phyloP scores from a whole-genome alignment of 1,140 invertebrate genomes.

The Cherax quadricarinatus region DNA sequence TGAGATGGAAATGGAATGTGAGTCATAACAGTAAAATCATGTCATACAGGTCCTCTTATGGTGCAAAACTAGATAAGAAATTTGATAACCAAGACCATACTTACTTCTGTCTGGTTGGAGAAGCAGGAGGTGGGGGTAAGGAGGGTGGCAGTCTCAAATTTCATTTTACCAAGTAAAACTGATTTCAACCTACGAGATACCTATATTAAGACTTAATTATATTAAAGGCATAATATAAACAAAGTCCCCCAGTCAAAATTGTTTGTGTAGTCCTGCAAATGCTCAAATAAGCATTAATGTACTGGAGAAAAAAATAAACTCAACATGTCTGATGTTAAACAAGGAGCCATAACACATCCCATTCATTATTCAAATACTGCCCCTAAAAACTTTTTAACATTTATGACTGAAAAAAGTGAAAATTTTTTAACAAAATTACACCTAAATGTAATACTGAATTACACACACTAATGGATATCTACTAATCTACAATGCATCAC shows the following conservation, averaged over 20 bases:
- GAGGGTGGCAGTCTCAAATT: no score
- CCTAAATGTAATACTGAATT: neutral
- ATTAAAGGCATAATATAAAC: neutral
- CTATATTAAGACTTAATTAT: neutral
- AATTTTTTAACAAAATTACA: neutral
- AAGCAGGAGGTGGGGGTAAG: no score
- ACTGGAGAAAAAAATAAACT: neutral
- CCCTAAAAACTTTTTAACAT: neutral
- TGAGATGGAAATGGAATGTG: conserved; percentile 38
- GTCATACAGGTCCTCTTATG: neutral
- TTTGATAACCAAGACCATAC: neutral
- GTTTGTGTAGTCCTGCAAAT: neutral
- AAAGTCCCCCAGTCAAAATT: neutral
- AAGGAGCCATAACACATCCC: neutral
- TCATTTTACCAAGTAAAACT: no score
- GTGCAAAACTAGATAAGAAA: neutral
- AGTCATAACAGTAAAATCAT: conserved; percentile 35
- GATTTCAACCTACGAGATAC: no score
- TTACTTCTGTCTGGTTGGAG: neutral
- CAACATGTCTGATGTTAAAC: neutral
- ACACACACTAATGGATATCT: neutral
- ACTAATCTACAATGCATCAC: neutral
- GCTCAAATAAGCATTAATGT: neutral
- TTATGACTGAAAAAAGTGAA: neutral
- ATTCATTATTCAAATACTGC: neutral